Conservation (phyloP, 2,797 vertebrate genomes). For the Phataginus tetradactyla region DNA sequence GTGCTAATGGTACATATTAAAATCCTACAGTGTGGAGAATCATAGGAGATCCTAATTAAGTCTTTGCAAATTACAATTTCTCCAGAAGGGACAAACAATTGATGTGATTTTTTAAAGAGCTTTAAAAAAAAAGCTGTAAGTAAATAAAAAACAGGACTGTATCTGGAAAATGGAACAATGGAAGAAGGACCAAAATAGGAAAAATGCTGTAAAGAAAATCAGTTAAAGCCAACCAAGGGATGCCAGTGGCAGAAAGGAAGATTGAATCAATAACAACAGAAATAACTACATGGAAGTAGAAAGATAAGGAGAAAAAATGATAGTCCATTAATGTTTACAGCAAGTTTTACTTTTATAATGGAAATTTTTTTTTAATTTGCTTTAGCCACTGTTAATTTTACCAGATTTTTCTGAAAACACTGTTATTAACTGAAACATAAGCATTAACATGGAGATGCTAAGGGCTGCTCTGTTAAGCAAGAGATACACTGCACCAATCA, state of each 20-base stretch:
- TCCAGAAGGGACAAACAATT: constrained; percentile 58
- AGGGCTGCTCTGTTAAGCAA: not conserved
- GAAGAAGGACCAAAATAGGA: constrained; percentile 41
- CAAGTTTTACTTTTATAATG: not conserved
- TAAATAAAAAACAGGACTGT: constrained; percentile 70
- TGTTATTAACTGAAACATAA: not conserved
- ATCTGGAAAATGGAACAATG: constrained; percentile 69
- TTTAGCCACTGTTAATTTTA: not conserved
- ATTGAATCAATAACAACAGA: not conserved
- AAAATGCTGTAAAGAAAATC: constrained; percentile 63
- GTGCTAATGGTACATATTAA: constrained; percentile 49
- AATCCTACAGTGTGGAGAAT: constrained; percentile 54
- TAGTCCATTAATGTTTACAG: not conserved
- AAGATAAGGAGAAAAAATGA: not conserved
- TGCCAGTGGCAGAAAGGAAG: not conserved
- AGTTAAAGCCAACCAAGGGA: not conserved
- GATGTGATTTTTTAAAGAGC: constrained; percentile 64
- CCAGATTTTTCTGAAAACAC: not conserved
- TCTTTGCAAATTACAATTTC: constrained; percentile 64
- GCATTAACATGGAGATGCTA: not conserved
- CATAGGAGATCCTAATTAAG: constrained; percentile 64
- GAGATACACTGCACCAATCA: not conserved
- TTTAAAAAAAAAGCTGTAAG: constrained; percentile 16
- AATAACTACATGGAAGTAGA: not conserved
- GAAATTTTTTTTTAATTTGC: constrained; percentile 17